These are phyloP conservation scores for Palaemon carinicauda DNA, from an alignment of 1,140 invertebrate species.

Conservation along the genomic window DNA sequence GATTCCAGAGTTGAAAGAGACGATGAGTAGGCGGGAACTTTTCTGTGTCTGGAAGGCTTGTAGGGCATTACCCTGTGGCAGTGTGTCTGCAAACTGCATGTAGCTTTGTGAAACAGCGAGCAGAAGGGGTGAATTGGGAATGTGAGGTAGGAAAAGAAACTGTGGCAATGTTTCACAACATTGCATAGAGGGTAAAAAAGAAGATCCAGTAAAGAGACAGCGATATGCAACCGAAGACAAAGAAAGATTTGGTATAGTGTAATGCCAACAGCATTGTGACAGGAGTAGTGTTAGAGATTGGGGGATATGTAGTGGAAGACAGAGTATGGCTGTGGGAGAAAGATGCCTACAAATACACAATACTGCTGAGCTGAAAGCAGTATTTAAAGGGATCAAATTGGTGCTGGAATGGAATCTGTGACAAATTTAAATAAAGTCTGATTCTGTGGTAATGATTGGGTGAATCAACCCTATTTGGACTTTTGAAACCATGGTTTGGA, in stretches of 20 bases:
- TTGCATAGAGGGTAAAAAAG: background rate
- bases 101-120: background rate
- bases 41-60: background rate
- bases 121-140: background rate
- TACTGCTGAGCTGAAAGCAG: background rate
- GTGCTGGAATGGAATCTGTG: background rate
- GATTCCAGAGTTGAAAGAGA: background rate
- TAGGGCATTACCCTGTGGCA: background rate
- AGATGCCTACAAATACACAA: constrained; percentile 14
- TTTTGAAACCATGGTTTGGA: too few species aligned
- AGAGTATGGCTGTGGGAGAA: background rate
- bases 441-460: background rate
- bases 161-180: background rate
- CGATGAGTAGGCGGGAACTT: background rate
- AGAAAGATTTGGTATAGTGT: too few species aligned
- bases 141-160: background rate
- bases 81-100: background rate
- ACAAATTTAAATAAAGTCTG: background rate
- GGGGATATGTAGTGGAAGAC: background rate
- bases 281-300: background rate
- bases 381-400: background rate
- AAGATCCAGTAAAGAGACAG: too few species aligned
- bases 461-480: too few species aligned
- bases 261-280: too few species aligned
- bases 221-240: too few species aligned